Conservation (phyloP, 1,140 invertebrate genomes). For the Heliconius melpomene region DNA sequence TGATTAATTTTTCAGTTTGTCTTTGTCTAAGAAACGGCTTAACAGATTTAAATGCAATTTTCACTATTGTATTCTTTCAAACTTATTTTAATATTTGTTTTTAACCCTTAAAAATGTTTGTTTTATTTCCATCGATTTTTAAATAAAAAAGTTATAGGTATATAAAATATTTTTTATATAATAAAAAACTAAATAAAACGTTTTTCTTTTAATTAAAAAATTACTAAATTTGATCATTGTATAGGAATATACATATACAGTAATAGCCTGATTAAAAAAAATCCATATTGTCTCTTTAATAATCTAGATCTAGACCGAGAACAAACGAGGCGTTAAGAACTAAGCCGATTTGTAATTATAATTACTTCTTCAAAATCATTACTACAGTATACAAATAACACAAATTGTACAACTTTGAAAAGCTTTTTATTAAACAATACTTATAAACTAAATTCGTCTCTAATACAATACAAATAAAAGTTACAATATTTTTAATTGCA, state of each 20-base stretch:
- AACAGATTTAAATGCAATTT: too few species aligned
- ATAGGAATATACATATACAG: neutral
- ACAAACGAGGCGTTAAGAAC: conserved; percentile 44
- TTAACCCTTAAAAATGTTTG: too few species aligned
- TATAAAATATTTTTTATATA: too few species aligned
- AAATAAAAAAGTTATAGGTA: too few species aligned
- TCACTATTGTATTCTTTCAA: too few species aligned
- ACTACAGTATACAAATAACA: conserved; percentile 37
- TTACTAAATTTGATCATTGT: neutral
- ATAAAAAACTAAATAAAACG: too few species aligned
- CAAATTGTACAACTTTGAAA: conserved; percentile 19
- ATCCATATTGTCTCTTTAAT: neutral
- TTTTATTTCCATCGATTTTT: too few species aligned
- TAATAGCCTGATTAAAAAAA: neutral
- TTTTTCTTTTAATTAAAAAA: too few species aligned
- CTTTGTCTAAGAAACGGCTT: too few species aligned
- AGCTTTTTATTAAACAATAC: conserved; percentile 26
- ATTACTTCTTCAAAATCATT: conserved; percentile 57
- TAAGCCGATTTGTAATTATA: conserved; percentile 53
- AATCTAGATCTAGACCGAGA: conserved; percentile 41
- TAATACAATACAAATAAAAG: conserved; percentile 17
- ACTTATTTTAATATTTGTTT: too few species aligned
- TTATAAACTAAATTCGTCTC: conserved; percentile 13
- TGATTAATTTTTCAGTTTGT: too few species aligned
- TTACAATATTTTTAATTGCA: conserved; percentile 23